Base-by-base conservation (phyloP, 2,797 vertebrate genomes). In the Mormyrus proboscirostris region DNA sequence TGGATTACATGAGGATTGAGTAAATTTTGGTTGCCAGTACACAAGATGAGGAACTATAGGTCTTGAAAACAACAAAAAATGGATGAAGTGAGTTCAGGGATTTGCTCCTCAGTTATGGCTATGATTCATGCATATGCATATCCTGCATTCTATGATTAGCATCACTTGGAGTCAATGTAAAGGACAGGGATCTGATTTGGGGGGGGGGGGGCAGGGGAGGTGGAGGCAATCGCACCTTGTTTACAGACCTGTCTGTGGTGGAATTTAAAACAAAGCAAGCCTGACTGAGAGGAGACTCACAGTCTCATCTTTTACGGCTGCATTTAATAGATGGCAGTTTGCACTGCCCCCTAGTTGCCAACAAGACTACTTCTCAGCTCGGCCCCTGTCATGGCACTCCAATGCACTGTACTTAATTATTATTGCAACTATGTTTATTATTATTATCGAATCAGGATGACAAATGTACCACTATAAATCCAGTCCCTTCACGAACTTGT, bases 241-340 rank as follows among this genome's bases (percentile, higher is more conserved):
- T 92, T 90, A 89, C 73, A 50, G 41, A 88, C 55, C 88, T 90
- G 88, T 87, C 90, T 88, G 62, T 25, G 44, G 4, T 76, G 22
- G 44, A 88, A 44, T 69, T 73, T n/a, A 51, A 50, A 16, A 16
- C 38, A 69, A 82, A 6, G 16, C 29, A 51, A n/a, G 51, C 38
- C 22, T 44, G 16, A 9, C n/a, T 51, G 22, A 38, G 29, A 14
- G 33, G 73, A 82, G 69, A n/a, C 33, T n/a, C 25, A 29, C 41
- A 83, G 79, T 69, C 44, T 49, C 25, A 38, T 41, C 38, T 19
- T 19, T 33, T 41, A 29, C 29, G 33, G 57, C n/a, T 41, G 57
- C 25, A 10, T 49, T 55, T 51, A 44, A 85, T 5, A 16, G 79
- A 47, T 12, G 25, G n/a, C 25, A 14, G 88, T 59, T 10, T 84